Conservation (phyloP, 2,797 vertebrate species). For the Myripristis murdjan region DNA sequence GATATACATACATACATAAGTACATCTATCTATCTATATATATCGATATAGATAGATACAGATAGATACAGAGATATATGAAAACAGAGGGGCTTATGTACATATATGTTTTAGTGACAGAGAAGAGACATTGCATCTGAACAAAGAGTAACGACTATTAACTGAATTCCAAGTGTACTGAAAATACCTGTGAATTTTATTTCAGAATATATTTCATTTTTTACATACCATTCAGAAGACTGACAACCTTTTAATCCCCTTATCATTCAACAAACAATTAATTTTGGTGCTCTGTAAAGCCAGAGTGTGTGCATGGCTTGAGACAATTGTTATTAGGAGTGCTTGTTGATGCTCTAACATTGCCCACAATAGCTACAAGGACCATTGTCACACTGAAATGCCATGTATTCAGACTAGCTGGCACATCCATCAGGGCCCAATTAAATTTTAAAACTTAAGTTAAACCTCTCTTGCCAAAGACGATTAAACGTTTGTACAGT, state of each 20-base stretch:
- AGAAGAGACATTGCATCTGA: neutral
- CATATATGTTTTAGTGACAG: neutral
- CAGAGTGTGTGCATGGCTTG: conserved; percentile 47
- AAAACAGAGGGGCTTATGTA: too few species aligned
- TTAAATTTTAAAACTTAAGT: too few species aligned
- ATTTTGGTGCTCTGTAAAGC: conserved; percentile 53
- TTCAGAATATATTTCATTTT: conserved; percentile 78
- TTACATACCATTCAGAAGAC: conserved; percentile 67
- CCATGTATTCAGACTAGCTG: conserved; percentile 26
- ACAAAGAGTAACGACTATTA: conserved; percentile 51
- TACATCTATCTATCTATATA: too few species aligned
- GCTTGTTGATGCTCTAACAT: conserved; percentile 34
- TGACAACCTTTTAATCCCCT: conserved; percentile 50
- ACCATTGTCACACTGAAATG: conserved; percentile 19
- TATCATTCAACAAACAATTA: conserved; percentile 31
- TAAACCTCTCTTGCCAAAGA: conserved; percentile 21
- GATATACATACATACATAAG: too few species aligned
- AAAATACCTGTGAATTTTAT: conserved; percentile 84
- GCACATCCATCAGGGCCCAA: conserved; percentile 27
- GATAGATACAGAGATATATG: too few species aligned
- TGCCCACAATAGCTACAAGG: conserved; percentile 30
- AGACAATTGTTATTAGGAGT: conserved; percentile 32
- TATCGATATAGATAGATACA: too few species aligned
- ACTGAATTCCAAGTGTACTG: conserved; percentile 74
- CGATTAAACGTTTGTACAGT: conserved; percentile 18